A percentile compares a stretch with the other conserved stretches of the same genome.
phyloP scores from a whole-genome alignment of 1,140 invertebrate genomes.

The Drosophila virilis region DNA sequence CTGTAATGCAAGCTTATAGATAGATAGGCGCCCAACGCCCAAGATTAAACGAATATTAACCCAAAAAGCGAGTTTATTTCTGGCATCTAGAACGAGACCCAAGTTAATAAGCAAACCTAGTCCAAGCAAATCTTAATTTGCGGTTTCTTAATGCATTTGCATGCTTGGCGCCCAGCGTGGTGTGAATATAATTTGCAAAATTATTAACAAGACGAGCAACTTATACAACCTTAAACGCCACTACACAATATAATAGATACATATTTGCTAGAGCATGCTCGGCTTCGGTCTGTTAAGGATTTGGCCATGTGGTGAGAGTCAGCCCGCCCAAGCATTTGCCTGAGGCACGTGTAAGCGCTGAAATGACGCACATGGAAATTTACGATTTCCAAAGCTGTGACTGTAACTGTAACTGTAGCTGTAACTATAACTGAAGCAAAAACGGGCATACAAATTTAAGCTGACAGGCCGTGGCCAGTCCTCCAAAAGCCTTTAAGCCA shows the following conservation, averaged over 20 bases:
- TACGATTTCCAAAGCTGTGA: conserved; percentile 50
- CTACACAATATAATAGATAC: background rate
- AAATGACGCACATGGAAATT: conserved; percentile 44
- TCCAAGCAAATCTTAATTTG: no score
- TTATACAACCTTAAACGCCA: no score
- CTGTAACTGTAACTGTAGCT: background rate
- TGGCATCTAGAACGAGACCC: no score
- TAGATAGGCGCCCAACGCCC: conserved; percentile 3
- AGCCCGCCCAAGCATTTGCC: conserved; percentile 48
- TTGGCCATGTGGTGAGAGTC: conserved; percentile 10
- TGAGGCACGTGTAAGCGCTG: conserved; percentile 44
- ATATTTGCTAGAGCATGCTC: conserved; percentile 14
- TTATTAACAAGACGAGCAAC: no score
- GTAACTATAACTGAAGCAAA: conserved; percentile 26
- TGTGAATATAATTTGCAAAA: no score
- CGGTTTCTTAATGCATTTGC: no score
- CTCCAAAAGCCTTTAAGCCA: conserved; percentile 67
- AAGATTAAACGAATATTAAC: background rate
- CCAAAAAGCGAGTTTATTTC: background rate
- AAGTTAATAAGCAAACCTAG: no score
- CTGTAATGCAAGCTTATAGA: no score
- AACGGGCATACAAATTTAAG: conserved; percentile 67
- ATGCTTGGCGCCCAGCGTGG: no score
- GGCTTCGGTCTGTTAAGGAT: conserved; percentile 2
- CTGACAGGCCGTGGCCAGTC: conserved; percentile 63